Evolutionary conservation across 2,113 vertebrate genomes (phyloP), one percentile per base, ranked within the genome.

Genomic region (Cacatua alba): DNA sequence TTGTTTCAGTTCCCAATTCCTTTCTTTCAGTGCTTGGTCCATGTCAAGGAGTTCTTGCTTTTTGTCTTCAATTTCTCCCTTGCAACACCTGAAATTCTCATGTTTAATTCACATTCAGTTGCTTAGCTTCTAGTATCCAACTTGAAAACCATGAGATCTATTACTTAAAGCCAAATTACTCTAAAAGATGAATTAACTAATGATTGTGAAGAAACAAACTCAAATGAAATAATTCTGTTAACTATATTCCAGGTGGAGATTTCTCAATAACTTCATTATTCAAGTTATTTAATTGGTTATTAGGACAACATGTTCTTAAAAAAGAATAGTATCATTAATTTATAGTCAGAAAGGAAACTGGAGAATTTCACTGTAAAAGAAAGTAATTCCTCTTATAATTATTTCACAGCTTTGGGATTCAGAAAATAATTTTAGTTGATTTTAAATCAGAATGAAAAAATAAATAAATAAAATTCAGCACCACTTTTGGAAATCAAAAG

Each of bases 1-100:
- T 96, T 99, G 98, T 85, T 99, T 99, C 88, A 99, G 98, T 96
- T 99, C 99, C 98, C 99, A 99, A 65, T 99, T 99, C 95, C 99
- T 98, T 89, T 99, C 99, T 95, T 99, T 99, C 88, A 99, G 95
- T 20, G 98, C 98, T 69, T 97, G 98, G 94, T 99, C 98, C 99
- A 99, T 97, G 94, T 99, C 98, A 94, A 99, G 96, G 62, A 99
- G 97, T 93, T 99, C 98, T 52, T 98, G 98, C 33, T 97, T 99
- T 96, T 98, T 99, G 49, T 99, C 98, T 97, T 99, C 98, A 97
- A 99, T 95, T 96, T 99, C 99, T 96, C 97, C 97, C 95, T 98
- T 98, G 92, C 98, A 99, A 21, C 98, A 98, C 76, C 99, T 99
- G 97, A 37, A 98, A 97, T 95, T 95, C 79, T 29, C 63, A 20